Evolutionary conservation across 2,113 vertebrate genomes (phyloP).

Genomic region (Antennarius striatus): DNA sequence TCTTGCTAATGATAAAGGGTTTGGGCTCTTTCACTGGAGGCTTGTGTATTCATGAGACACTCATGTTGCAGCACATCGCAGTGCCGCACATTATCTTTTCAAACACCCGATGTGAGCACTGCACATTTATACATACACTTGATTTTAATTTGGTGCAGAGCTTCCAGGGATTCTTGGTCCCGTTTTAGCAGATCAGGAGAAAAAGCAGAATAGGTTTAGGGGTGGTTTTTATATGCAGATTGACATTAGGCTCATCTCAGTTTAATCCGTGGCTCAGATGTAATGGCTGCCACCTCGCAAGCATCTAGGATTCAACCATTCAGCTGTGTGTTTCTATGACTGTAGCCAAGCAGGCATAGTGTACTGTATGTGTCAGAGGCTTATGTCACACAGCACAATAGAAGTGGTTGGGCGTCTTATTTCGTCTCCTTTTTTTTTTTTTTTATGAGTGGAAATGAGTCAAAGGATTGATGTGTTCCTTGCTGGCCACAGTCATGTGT

Average conservation of each 20-base stretch:
- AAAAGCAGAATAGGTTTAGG: constrained; percentile 40
- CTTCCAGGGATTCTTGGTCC: constrained; percentile 38
- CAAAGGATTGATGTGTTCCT: constrained; percentile 47
- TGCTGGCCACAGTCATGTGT: constrained; percentile 41
- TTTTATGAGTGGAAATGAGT: constrained; percentile 54
- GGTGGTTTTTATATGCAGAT: constrained; percentile 44
- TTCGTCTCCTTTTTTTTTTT: constrained; percentile 52
- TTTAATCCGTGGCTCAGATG: constrained; percentile 53
- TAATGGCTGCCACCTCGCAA: constrained; percentile 43
- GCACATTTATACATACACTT: constrained; percentile 27
- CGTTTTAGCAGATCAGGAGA: constrained; percentile 19
- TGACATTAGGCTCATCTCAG: constrained; percentile 49
- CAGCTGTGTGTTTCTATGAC: constrained; percentile 51
- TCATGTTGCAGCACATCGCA: constrained; percentile 16
- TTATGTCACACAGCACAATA: constrained; percentile 36
- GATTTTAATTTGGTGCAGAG: constrained; percentile 52
- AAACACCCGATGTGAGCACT: constrained; percentile 14
- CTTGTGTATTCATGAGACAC: constrained; percentile 19
- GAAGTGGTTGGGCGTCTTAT: constrained; percentile 38
- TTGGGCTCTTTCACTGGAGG: constrained; percentile 28
- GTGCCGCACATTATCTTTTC: constrained; percentile 16
- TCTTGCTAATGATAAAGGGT: constrained; percentile 12
- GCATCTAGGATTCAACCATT: constrained; percentile 27
- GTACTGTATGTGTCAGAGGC: constrained; percentile 30
- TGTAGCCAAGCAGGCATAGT: constrained; percentile 25